phyloP scores from a whole-genome alignment of 2,797 vertebrate genomes.

The Galagoides demidoff region DNA sequence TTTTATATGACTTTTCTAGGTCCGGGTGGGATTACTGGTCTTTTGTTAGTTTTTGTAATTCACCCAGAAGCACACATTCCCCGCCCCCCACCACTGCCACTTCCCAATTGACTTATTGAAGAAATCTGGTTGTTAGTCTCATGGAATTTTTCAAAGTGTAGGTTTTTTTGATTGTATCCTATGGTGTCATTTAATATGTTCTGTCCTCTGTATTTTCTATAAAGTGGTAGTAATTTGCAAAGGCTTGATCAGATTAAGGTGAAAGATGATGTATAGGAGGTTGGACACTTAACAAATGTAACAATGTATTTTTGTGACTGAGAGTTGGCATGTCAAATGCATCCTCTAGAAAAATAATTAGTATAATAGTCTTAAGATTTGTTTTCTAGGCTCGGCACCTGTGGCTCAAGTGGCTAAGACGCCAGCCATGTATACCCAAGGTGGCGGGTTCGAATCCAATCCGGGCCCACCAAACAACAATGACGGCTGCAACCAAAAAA shows the following conservation, averaged over 20 bases:
- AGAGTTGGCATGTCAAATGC: too few species aligned
- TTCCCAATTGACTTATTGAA: neutral
- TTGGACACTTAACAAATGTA: too few species aligned
- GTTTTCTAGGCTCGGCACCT: too few species aligned
- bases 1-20: neutral
- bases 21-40: neutral
- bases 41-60: neutral
- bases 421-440: too few species aligned
- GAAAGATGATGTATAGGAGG: neutral
- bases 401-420: too few species aligned
- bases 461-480: too few species aligned
- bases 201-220: neutral
- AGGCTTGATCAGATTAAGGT: neutral
- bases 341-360: too few species aligned
- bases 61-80: neutral
- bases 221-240: neutral
- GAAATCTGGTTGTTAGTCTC: neutral
- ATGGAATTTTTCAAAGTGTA: neutral
- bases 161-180: constrained; percentile 27
- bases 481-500: too few species aligned
- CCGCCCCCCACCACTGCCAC: too few species aligned
- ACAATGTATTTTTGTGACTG: too few species aligned
- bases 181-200: constrained; percentile 20
- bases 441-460: too few species aligned
- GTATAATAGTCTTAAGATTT: too few species aligned